Percentiles rank a stretch among this genome's conserved stretches.
Evolutionary conservation across 2,888 invertebrate genomes (phyloP).

Genomic region (Argyra leucocephala): DNA sequence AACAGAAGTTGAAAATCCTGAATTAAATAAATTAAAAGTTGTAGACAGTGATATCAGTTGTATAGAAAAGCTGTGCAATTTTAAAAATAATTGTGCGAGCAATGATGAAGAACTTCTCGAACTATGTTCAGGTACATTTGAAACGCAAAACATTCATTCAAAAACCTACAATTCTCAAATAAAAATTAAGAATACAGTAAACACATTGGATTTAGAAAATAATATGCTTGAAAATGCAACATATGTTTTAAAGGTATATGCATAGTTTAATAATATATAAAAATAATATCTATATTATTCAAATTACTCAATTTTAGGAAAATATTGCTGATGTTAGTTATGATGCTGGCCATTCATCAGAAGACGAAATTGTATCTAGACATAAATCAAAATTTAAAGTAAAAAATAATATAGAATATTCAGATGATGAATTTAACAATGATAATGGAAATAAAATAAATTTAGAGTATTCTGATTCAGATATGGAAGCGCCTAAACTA

Average conservation of each 20-base stretch:
- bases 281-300: too few species aligned
- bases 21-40: constrained; percentile 21
- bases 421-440: constrained; percentile 39
- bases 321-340: neutral
- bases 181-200: too few species aligned
- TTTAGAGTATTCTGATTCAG: too few species aligned
- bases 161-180: constrained; percentile 21
- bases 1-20: constrained; percentile 31
- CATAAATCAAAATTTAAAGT: constrained; percentile 11
- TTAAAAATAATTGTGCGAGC: constrained; percentile 27
- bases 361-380: neutral
- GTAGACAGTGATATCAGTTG: constrained; percentile 23
- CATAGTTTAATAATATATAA: too few species aligned
- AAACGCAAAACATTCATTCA: constrained; percentile 30
- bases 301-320: neutral
- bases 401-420: constrained; percentile 44
- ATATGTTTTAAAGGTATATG: too few species aligned
- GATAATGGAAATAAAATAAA: too few species aligned
- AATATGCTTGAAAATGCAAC: too few species aligned
- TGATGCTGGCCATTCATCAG: neutral
- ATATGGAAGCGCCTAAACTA: constrained; percentile 34
- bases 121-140: constrained; percentile 52
- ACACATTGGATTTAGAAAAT: too few species aligned
- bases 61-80: constrained; percentile 26
- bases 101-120: constrained; percentile 46